A percentile compares a stretch with the other conserved stretches of the same genome.
phyloP scores from a whole-genome alignment of 2,113 vertebrate genomes.

The Bungarus multicinctus region DNA sequence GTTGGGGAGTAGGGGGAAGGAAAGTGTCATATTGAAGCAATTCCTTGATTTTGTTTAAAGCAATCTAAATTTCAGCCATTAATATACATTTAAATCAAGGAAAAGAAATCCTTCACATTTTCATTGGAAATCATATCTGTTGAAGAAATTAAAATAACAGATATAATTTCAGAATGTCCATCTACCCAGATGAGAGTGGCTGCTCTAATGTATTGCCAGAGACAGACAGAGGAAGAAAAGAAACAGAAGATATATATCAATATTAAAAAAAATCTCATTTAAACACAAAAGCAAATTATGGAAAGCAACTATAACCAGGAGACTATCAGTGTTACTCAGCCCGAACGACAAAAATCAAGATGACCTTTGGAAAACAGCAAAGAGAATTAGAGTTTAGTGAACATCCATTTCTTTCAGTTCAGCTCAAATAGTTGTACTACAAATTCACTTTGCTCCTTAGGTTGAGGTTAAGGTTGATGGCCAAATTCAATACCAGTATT shows the following conservation, averaged over 20 bases:
- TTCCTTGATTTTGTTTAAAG: not conserved
- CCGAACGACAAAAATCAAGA: not conserved
- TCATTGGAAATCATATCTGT: not conserved
- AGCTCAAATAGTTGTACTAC: not conserved
- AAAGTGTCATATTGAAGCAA: conserved; percentile 28
- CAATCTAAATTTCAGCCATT: not conserved
- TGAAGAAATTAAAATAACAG: not conserved
- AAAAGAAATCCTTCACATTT: not conserved
- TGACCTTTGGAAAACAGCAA: not conserved
- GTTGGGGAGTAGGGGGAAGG: not conserved
- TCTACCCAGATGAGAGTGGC: not conserved
- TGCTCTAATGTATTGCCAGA: not conserved
- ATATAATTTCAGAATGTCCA: not conserved
- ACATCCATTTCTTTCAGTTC: not conserved
- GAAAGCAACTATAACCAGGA: not conserved
- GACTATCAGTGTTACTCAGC: not conserved
- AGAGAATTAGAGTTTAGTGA: not conserved
- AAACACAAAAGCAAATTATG: not conserved
- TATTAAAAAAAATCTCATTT: not conserved
- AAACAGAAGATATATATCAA: not conserved
- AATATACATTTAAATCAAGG: not conserved
- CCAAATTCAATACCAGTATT: not conserved
- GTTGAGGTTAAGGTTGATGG: not conserved
- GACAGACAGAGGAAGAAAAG: not conserved
- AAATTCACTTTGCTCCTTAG: not conserved